These are phyloP conservation scores for Brienomyrus brachyistius DNA, from an alignment of 2,113 vertebrate genomes.

Conservation along the genomic window DNA sequence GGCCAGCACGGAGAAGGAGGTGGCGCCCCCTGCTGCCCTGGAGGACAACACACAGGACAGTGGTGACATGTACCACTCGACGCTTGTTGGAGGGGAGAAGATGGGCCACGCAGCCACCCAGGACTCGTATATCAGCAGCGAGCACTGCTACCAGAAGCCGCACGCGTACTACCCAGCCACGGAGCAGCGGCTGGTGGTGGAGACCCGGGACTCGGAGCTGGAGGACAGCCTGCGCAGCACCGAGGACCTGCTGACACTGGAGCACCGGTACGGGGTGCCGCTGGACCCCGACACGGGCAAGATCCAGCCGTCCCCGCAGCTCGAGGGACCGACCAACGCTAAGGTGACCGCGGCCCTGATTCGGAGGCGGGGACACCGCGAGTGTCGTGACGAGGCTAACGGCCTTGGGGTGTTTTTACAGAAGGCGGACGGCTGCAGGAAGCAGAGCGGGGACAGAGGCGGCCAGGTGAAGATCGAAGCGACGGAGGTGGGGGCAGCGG, in stretches of 20 bases:
- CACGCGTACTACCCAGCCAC: conserved; percentile 78
- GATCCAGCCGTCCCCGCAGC: conserved; percentile 56
- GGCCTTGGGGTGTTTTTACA: conserved; percentile 1
- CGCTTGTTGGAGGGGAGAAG: conserved; percentile 59
- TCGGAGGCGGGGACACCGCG: neutral
- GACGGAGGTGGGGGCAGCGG: conserved; percentile 57
- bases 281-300: conserved; percentile 61
- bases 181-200: conserved; percentile 78
- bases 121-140: conserved; percentile 90
- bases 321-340: conserved; percentile 30
- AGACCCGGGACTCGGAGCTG: conserved; percentile 68
- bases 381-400: neutral
- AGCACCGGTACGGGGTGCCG: conserved; percentile 61
- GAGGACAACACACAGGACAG: conserved; percentile 30
- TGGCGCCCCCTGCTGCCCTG: conserved; percentile 14
- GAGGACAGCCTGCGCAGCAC: conserved; percentile 66
- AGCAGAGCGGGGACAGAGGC: conserved; percentile 50
- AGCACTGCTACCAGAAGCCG: conserved; percentile 98
- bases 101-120: conserved; percentile 56
- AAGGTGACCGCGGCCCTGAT: conserved; percentile 51
- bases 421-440: conserved; percentile 35
- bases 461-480: conserved; percentile 57
- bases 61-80: conserved; percentile 49
- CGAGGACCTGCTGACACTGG: conserved; percentile 60
- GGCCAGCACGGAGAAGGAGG: conserved; percentile 41